phyloP scores from a whole-genome alignment of 2,888 invertebrate species.

The Neoaliturus tenellus region DNA sequence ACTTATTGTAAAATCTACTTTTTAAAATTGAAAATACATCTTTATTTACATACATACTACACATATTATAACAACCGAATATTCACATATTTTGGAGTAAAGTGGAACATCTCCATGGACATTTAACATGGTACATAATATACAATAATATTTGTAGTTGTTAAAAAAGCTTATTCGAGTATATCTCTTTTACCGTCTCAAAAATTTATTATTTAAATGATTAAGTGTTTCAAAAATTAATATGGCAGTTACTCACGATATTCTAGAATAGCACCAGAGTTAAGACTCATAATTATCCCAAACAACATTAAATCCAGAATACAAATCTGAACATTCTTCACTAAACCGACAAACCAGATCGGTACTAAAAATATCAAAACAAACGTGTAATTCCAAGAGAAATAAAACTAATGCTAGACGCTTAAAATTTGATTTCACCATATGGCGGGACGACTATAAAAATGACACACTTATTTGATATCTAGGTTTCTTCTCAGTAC shows the following conservation, averaged over 20 bases:
- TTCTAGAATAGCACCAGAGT: neutral
- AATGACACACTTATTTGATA: conserved; percentile 18
- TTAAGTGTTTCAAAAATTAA: neutral
- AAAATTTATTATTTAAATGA: neutral
- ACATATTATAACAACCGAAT: neutral
- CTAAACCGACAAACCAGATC: neutral
- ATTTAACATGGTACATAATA: too few species aligned
- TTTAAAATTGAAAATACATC: neutral
- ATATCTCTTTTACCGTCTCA: too few species aligned
- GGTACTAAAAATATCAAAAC: neutral
- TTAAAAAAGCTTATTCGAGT: too few species aligned
- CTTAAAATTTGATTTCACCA: conserved; percentile 19
- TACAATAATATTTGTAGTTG: too few species aligned
- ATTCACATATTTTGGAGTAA: neutral
- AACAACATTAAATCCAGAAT: neutral
- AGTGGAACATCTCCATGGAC: neutral
- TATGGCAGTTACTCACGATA: neutral
- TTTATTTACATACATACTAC: neutral
- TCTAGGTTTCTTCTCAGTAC: conserved; percentile 16
- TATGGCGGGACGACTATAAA: neutral
- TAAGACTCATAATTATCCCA: neutral
- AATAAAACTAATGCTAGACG: neutral
- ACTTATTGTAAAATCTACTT: neutral
- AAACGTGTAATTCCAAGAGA: neutral
- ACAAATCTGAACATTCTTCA: neutral